phyloP scores from a whole-genome alignment of 1,140 invertebrate genomes.

The Penaeus chinensis region DNA sequence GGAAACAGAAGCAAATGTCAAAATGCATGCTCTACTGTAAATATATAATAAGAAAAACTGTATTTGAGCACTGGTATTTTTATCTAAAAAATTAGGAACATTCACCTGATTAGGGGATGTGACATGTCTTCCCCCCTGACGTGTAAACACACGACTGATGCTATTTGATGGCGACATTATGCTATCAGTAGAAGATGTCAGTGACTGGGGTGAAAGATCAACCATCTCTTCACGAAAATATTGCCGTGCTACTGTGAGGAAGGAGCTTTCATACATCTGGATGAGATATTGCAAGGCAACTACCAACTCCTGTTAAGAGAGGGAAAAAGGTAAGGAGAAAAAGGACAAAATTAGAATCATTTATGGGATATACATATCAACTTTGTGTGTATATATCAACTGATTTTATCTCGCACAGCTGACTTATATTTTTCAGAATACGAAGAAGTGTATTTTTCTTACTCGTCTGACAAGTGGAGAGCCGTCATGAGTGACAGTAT shows the following conservation, averaged over 20 bases:
- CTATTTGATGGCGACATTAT: conserved; percentile 40
- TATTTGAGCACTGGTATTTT: background rate
- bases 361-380: background rate
- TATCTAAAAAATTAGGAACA: background rate
- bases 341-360: background rate
- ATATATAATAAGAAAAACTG: background rate
- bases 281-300: conserved; percentile 92
- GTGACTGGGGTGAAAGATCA: conserved; percentile 28
- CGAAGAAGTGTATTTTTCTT: conserved; percentile 61
- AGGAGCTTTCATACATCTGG: conserved; percentile 83
- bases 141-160: conserved; percentile 24
- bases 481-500: conserved; percentile 83
- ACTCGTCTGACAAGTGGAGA: conserved; percentile 90
- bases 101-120: conserved; percentile 48
- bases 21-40: background rate
- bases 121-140: conserved; percentile 24
- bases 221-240: conserved; percentile 76
- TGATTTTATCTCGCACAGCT: no score
- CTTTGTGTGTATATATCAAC: no score
- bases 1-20: background rate
- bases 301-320: conserved; percentile 75
- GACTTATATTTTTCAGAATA: background rate
- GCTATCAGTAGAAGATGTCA: conserved; percentile 34
- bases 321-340: background rate
- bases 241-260: conserved; percentile 77